Conservation (phyloP, 2,888 invertebrate species). For the Melitaea athalia region DNA sequence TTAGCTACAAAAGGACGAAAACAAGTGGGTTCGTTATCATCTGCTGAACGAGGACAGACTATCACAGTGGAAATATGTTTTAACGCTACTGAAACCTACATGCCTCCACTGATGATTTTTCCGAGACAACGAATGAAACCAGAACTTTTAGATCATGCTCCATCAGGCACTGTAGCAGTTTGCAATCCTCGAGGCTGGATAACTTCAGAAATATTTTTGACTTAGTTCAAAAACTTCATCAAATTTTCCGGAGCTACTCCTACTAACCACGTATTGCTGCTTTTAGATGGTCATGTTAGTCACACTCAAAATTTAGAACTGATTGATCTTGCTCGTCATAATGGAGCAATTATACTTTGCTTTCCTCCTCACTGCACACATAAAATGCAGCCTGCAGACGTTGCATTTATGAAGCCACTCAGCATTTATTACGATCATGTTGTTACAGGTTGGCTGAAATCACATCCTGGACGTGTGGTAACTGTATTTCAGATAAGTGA, state of each 20-base stretch:
- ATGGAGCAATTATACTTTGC: constrained; percentile 32
- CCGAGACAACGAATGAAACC: constrained; percentile 43
- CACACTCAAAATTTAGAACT: constrained; percentile 36
- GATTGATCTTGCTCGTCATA: constrained; percentile 23
- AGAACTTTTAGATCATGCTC: constrained; percentile 44
- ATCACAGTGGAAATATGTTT: constrained; percentile 46
- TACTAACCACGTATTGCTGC: constrained; percentile 17
- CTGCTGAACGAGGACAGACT: constrained; percentile 47
- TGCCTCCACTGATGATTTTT: constrained; percentile 49
- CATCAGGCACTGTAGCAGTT: constrained; percentile 43
- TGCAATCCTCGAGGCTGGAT: constrained; percentile 36
- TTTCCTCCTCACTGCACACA: constrained; percentile 35
- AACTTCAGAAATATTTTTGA: constrained; percentile 32
- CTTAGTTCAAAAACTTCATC: constrained; percentile 35
- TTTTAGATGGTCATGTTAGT: constrained; percentile 27
- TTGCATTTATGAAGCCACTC: constrained; percentile 41
- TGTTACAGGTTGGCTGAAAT: constrained; percentile 40
- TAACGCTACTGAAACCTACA: constrained; percentile 44
- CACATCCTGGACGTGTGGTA: constrained; percentile 41
- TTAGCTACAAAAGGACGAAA: constrained; percentile 44
- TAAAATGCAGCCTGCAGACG: constrained; percentile 31
- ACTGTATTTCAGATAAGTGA: constrained; percentile 43
- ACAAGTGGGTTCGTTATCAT: constrained; percentile 44
- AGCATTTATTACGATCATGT: constrained; percentile 42
- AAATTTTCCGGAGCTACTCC: constrained; percentile 27